phyloP scores from a whole-genome alignment of 2,888 invertebrate species.

The Lamellibrachia satsuma region DNA sequence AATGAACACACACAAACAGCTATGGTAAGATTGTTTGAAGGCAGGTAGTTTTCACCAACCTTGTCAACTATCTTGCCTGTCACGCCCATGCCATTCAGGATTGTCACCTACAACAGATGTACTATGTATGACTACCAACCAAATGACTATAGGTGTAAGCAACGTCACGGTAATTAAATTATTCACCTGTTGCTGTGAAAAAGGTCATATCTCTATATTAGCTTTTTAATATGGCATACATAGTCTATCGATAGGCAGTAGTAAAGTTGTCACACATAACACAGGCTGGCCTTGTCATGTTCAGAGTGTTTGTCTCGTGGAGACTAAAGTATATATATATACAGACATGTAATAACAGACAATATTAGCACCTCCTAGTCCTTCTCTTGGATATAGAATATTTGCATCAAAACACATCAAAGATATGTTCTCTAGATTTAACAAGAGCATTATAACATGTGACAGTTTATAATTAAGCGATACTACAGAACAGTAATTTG shows the following conservation, averaged over 20 bases:
- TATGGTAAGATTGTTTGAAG: not conserved
- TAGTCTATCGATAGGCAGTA: too few relatives aligned
- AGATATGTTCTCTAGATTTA: not conserved
- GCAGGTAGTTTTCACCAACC: conserved; percentile 45
- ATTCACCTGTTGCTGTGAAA: too few relatives aligned
- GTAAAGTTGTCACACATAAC: not conserved
- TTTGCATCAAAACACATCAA: not conserved
- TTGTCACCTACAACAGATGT: conserved; percentile 72
- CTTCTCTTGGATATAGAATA: not conserved
- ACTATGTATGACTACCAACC: not conserved
- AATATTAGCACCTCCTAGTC: too few relatives aligned
- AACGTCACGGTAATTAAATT: too few relatives aligned
- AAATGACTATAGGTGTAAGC: not conserved
- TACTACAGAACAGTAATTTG: not conserved
- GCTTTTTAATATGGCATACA: not conserved
- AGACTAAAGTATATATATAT: not conserved
- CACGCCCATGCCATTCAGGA: conserved; percentile 92
- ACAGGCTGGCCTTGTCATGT: not conserved
- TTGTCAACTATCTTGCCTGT: conserved; percentile 79
- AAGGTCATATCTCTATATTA: not conserved
- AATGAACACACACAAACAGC: not conserved
- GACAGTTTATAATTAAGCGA: not conserved
- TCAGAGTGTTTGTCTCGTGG: not conserved
- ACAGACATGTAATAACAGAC: too few relatives aligned
- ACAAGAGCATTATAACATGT: not conserved